Evolutionary conservation across 2,888 invertebrate species (phyloP), one percentile per base, ranked within the genome.

Genomic region (Acronicta psi): DNA sequence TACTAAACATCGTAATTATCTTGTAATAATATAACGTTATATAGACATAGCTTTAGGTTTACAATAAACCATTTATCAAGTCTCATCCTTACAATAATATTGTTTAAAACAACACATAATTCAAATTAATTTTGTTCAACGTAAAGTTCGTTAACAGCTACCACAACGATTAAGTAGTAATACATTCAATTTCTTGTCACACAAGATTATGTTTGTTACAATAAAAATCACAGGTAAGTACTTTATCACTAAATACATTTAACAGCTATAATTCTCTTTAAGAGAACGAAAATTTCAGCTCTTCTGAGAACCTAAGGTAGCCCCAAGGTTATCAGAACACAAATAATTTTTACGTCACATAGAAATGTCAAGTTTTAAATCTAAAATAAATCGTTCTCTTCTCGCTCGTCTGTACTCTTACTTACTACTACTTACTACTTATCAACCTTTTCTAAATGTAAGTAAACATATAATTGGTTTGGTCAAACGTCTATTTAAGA

Each of bases 211-310:
- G 81, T 81, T 69, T 84, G 85, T 85, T 84, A 89, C 81, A 83
- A 85, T 85, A 87, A 88, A 29, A 93, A 93, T 93, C 93, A 93
- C 93, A 93, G 91, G 89, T 92, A 90, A 87, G 81, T 88, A 87
- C 81, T 79, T 87, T 90, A 92, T 84, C 80, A 87, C 90, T 92
- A 92, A 83, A 86, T 81, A 86, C 75, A 81, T 84, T 77, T 79
- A 73, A 59, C 59, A 59, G 55, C 68, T 70, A 70, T 57, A 63
- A 63, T 68, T 75, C 85, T 85, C 85, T 86, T 84, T 73, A 49
- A 86, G 86, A 86, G 85, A 81, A 78, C 53, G 36, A 51, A 60
- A 67, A 20, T 31, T 42, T 36, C 43, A 41, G 54, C 40, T 56
- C 59, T 14, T 41, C 50, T 58, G 20, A 53, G 59, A 46, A 34